Evolutionary conservation across 2,797 vertebrate species (phyloP), one percentile per base, ranked within the genome.

Genomic region (Capromys pilorides): DNA sequence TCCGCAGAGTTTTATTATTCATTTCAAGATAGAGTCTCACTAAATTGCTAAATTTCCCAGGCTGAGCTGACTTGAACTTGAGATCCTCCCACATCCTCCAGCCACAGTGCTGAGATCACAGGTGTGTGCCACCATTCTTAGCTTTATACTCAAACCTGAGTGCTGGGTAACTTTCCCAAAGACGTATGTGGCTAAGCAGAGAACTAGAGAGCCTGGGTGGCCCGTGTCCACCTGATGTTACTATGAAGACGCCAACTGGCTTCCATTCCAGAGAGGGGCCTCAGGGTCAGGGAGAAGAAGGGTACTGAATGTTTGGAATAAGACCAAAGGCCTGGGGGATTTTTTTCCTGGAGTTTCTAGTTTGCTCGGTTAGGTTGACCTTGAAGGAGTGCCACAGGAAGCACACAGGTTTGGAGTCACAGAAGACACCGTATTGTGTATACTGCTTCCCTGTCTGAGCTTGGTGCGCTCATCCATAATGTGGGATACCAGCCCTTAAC

Each of bases 251-350:
- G 78, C 24, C 31, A 39, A 59, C 13, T 75, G 64, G 57, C 8
- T 11, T 31, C 19, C 61, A 6, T 0, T 4, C 12, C 77, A 26
- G 24, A n/a, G 28, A 14, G 31, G 1, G 2, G 1, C 81, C 39
- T 8, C n/a, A 6, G 31, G 41, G 13, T 62, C 39, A 4, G 0
- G 31, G 87, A 80, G 59, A 93, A 80, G 31, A 90, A 39, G 59
- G 11, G 57, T 0, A 18, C 24, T 31, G 26, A 3, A 24, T n/a
- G 31, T 64, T 67, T 5, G n/a, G 26, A 21, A 22, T 22, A 24
- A 86, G 16, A 4, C 16, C 0, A 9, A 62, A 16, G 4, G 7
- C 14, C 13, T 45, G 45, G 45, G 45, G 45, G 45, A 14, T 64
- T 71, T 93, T 14, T 81, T 78, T 12, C 9, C 24, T 1, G 21